These are phyloP conservation scores for Halcyon smyrnensis DNA, from an alignment of 2,797 vertebrate species.

Conservation along the genomic window DNA sequence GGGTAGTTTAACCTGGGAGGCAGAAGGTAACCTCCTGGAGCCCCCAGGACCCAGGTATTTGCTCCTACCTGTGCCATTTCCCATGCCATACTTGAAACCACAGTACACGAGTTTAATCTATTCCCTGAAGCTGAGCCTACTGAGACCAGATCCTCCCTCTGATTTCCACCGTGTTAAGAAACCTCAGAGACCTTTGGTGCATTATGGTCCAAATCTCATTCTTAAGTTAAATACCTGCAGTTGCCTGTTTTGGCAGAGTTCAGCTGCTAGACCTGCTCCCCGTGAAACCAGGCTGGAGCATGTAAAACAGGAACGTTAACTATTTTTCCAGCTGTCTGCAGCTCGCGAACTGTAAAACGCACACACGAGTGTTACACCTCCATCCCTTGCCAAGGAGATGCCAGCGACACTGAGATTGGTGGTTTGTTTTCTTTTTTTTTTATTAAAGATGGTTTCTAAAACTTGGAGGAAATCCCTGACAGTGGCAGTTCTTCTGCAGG, in stretches of 20 bases:
- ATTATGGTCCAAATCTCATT: background rate
- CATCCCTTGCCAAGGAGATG: background rate
- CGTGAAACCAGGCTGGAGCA: slow-evolving; percentile 21
- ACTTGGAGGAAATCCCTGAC: background rate
- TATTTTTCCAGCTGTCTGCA: slow-evolving; percentile 50
- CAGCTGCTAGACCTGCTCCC: slow-evolving; percentile 32
- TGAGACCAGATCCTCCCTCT: background rate
- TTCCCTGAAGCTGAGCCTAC: background rate
- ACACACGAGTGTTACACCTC: background rate
- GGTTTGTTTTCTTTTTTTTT: too few relatives aligned
- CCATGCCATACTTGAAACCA: background rate
- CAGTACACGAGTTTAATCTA: background rate
- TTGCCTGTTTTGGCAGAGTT: slow-evolving; percentile 51
- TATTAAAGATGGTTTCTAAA: background rate
- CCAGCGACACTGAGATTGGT: background rate
- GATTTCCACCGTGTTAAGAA: background rate
- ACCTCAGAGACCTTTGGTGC: background rate
- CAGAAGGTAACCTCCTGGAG: background rate
- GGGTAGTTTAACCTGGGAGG: background rate
- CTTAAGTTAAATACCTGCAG: slow-evolving; percentile 13
- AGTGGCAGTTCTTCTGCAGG: background rate
- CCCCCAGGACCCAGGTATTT: background rate
- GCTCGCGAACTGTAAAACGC: background rate
- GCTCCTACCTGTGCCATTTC: background rate
- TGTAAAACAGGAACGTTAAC: slow-evolving; percentile 17